Evolutionary conservation across 2,797 vertebrate species (phyloP), one percentile per base, ranked within the genome.

Genomic region (Microctenopoma stevenorrisi): DNA sequence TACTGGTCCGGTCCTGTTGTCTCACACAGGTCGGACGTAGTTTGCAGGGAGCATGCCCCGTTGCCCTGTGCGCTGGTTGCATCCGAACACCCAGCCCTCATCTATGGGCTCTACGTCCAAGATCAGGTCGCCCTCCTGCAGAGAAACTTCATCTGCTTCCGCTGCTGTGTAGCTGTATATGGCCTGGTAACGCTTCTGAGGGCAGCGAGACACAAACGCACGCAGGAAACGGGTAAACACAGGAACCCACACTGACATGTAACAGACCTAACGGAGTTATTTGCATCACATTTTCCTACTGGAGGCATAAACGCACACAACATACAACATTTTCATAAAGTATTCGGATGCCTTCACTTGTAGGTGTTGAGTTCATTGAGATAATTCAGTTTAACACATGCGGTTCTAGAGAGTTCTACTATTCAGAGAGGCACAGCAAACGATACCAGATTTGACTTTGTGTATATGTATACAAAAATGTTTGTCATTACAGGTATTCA

Each of bases 41-140:
- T 99, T 98, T 53, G 97, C 95, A 0, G 98, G 98, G 25, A 99
- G 95, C 96, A 99, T 95, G 1, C 98, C 97, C 0, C 94, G 94
- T 91, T 97, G 95, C 0, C 97, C 97, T 0, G 97, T 98, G 89
- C 98, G 96, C 92, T 97, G 96, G 91, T 98, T 97, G 8, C 94
- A 95, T 48, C 98, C 98, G 0, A 96, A 98, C 95, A 98, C 95
- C 98, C 97, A 99, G 0, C 98, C 98, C 0, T 98, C 96, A 0
- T 98, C 97, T 5, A 99, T 98, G 74, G 94, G 95, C 94, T 98
- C 97, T 84, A 97, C 96, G 1, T 99, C 96, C 70, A 94, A 46
- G 66, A 99, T 96, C 78, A 96, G 74, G 63, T 99, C 98, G 0
- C 97, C 98, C 0, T 98, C 97, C 77, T 95, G 94, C 79, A 99